Evolutionary conservation across 2,888 invertebrate species (phyloP).

Genomic region (Crepidodera aurea): DNA sequence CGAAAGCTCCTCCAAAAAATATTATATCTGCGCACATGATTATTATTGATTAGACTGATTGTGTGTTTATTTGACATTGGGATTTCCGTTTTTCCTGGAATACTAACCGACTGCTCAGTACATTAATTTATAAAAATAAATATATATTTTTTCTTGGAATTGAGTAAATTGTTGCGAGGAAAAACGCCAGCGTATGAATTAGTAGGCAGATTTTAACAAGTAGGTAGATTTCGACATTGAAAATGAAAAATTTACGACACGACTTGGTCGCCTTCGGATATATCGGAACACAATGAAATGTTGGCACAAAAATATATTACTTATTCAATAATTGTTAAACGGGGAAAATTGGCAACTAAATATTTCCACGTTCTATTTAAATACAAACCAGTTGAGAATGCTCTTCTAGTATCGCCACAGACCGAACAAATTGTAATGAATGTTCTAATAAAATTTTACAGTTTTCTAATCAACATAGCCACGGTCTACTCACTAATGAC

Average conservation of each 20-base stretch:
- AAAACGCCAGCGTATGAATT: background rate
- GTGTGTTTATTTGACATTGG: background rate
- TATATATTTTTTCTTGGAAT: background rate
- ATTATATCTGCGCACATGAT: no score
- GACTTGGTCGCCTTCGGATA: background rate
- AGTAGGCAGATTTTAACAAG: background rate
- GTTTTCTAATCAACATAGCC: no score
- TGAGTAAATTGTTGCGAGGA: constrained; percentile 1
- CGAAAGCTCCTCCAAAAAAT: no score
- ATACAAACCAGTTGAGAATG: no score
- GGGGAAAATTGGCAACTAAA: no score
- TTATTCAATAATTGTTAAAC: background rate
- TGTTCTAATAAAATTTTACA: no score
- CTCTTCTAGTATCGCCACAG: no score
- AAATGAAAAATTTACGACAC: background rate
- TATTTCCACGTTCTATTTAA: no score
- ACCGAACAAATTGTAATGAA: no score
- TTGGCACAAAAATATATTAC: background rate
- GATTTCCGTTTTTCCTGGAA: constrained; percentile 15
- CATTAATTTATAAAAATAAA: background rate
- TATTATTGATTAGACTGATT: no score
- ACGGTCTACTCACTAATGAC: no score
- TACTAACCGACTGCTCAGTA: background rate
- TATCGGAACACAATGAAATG: background rate
- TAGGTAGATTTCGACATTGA: constrained; percentile 5